Base-by-base conservation (phyloP, 2,888 invertebrate species). In the Thymelicus acteon region DNA sequence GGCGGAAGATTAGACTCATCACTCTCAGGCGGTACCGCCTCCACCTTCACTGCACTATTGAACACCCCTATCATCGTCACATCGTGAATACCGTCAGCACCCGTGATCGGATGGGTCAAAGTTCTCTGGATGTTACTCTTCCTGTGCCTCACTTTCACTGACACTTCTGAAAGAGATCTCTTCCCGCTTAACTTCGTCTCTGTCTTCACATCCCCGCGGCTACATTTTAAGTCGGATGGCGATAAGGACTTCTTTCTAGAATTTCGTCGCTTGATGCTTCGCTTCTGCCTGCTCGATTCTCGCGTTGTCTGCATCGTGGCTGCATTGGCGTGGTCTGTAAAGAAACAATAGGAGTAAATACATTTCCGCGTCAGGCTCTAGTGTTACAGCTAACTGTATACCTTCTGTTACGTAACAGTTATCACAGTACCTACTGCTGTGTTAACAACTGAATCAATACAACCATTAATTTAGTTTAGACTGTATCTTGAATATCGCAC, bases 241-340 rank as follows among this genome's bases (percentile, higher is more conserved):
- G 94, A 94, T 72, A 94, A 82, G 15, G 94, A 94, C 77, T 94
- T 94, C 80, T 94, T 94, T 82, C 94, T 88, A 8, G 93, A 93
- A 80, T 93, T 92, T 58, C 94, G 87, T 73, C 94, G 83, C 79
- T 93, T 94, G 79, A 91, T 93, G 79, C 85, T 88, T 72, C 94
- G 83, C 79, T 92, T 93, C 80, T 90, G 92, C 74, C 94, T 85
- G 79, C 89, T 89, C 64, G 92, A 89, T 76, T 94, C 94, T 82
- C 92, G 85, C 75, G 91, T 77, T 69, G 88, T 83, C 85, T 93
- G 94, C 94, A 94, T 94, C 79, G 84, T 89, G 77, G 83, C 80
- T 80, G 80, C 90, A 90, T 91, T 89, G 80, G 88, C 82, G 80
- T 80, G 78, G 77, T 82, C 93, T 93, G 89, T 8, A 87, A 89